Conservation (phyloP, 2,888 invertebrate genomes). For the Trypoxylon attenuatum region DNA sequence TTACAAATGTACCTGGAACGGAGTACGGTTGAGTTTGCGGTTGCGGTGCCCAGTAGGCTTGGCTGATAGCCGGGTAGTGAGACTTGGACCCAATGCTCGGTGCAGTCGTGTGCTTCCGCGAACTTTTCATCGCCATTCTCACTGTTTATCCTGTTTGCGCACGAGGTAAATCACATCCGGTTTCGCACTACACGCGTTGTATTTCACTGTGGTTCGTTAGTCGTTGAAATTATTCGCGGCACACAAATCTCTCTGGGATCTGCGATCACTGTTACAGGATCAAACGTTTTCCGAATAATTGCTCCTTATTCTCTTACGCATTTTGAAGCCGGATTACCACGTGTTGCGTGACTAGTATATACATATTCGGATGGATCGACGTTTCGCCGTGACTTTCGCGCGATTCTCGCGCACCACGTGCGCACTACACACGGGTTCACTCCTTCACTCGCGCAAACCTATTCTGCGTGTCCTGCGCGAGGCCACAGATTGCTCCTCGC, state of each 20-base stretch:
- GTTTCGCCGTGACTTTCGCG: too few relatives aligned
- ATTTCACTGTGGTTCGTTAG: too few relatives aligned
- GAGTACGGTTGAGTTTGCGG: slow-evolving; percentile 87
- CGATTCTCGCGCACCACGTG: background rate
- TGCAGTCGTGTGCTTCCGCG: slow-evolving; percentile 68
- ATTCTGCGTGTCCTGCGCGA: background rate
- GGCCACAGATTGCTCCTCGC: slow-evolving; percentile 14
- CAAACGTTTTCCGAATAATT: too few relatives aligned
- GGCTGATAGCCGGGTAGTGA: slow-evolving; percentile 86
- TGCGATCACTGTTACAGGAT: too few relatives aligned
- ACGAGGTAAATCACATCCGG: too few relatives aligned
- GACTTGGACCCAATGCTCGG: slow-evolving; percentile 62
- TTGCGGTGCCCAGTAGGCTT: slow-evolving; percentile 90
- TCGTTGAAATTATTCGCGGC: background rate
- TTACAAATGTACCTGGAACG: slow-evolving; percentile 84
- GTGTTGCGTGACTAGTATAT: too few relatives aligned
- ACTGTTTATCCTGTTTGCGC: slow-evolving; percentile 1
- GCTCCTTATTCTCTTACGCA: background rate
- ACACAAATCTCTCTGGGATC: background rate
- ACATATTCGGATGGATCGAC: too few relatives aligned
- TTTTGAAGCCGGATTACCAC: too few relatives aligned
- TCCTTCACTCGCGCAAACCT: background rate
- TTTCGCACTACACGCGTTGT: too few relatives aligned
- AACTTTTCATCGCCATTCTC: slow-evolving; percentile 73
- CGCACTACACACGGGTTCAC: background rate